These are phyloP conservation scores for Lasioglossum albipes DNA, from an alignment of 1,140 invertebrate genomes.

Conservation along the genomic window DNA sequence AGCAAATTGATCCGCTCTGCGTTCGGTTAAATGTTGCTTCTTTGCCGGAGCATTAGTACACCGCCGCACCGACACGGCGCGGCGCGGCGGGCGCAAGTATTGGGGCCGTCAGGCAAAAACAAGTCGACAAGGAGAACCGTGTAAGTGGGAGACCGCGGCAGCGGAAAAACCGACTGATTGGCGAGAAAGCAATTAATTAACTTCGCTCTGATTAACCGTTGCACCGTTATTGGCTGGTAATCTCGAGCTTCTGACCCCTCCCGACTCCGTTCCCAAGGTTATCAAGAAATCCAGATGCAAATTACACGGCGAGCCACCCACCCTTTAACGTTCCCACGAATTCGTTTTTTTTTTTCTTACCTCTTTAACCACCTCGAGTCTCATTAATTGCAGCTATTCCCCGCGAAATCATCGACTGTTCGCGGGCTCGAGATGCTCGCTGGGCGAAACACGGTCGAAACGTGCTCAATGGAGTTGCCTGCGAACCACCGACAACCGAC, in stretches of 20 bases:
- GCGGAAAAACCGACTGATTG: not conserved
- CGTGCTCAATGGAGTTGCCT: too few relatives aligned
- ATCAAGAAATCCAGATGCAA: constrained; percentile 1
- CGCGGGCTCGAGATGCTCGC: too few relatives aligned
- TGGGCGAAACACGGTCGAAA: too few relatives aligned
- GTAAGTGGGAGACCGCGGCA: not conserved
- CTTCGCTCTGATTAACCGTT: not conserved
- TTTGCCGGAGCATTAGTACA: not conserved
- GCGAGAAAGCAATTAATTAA: not conserved
- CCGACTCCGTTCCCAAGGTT: not conserved
- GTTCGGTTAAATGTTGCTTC: not conserved
- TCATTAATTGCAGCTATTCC: not conserved
- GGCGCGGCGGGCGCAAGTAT: too few relatives aligned
- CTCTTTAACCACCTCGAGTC: not conserved
- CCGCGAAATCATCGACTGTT: not conserved
- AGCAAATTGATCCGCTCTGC: too few relatives aligned
- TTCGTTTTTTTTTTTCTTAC: too few relatives aligned
- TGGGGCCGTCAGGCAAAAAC: not conserved
- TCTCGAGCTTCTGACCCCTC: not conserved
- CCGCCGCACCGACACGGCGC: too few relatives aligned
- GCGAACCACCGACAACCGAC: too few relatives aligned
- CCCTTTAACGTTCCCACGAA: not conserved
- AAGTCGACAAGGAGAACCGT: not conserved
- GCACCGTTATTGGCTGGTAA: not conserved
- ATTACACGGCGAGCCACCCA: not conserved